Percentiles rank a stretch among this genome's conserved stretches.
These are phyloP conservation scores for Solenodon paradoxus DNA, from an alignment of 2,113 vertebrate species.

Conservation along the genomic window DNA sequence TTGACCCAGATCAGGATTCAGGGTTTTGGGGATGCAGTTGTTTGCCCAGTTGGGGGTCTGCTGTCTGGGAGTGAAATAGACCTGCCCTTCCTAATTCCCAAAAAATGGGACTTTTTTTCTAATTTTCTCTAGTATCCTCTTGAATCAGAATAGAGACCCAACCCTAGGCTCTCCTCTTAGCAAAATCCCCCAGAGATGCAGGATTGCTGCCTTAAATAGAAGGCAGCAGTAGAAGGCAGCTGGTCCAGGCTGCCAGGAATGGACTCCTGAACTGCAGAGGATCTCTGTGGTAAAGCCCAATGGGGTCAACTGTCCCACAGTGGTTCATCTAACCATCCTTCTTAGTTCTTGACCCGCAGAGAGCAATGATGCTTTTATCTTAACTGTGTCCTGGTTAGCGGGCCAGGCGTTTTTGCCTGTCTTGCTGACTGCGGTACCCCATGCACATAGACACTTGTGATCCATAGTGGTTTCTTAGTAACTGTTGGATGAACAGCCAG, in stretches of 20 bases:
- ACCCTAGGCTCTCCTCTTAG: neutral
- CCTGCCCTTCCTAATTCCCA: neutral
- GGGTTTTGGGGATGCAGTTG: too few species aligned
- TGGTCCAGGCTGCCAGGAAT: neutral
- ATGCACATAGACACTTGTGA: neutral
- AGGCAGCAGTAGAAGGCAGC: neutral
- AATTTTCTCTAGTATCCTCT: neutral
- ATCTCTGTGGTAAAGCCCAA: neutral
- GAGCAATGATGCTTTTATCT: neutral
- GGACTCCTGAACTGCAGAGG: neutral
- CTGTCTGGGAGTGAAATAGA: neutral
- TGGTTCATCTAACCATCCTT: neutral
- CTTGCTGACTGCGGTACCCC: neutral
- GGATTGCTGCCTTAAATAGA: neutral
- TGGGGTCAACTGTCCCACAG: constrained; percentile 20
- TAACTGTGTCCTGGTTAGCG: neutral
- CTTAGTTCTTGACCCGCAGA: neutral
- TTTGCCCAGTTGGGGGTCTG: too few species aligned
- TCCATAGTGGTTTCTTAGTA: neutral
- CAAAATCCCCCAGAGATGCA: neutral
- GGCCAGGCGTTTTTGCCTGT: neutral
- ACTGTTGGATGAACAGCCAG: neutral
- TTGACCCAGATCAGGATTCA: fast-evolving
- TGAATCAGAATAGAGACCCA: neutral
- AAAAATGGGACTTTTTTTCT: neutral